Conservation (phyloP, 2,113 vertebrate genomes). For the Microcebus tavaratra region DNA sequence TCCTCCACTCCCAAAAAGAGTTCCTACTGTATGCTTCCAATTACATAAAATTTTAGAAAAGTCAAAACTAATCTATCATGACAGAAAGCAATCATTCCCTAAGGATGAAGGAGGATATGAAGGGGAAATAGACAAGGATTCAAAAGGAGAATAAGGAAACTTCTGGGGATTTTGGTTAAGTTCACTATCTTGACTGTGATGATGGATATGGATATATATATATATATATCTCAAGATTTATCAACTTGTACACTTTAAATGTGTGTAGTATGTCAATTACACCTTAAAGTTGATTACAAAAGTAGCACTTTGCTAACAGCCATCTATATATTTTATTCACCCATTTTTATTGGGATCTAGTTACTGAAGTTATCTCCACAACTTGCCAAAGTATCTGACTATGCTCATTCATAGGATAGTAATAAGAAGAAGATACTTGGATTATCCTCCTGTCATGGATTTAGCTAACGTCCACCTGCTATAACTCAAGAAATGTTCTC, state of each 20-base stretch:
- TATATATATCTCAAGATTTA: neutral
- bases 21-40: neutral
- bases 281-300: neutral
- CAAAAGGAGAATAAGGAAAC: neutral
- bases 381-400: neutral
- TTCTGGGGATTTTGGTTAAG: neutral
- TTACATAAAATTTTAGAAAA: neutral
- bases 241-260: conserved; percentile 13
- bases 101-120: neutral
- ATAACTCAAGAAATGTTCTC: neutral
- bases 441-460: neutral
- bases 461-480: neutral
- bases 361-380: conserved; percentile 20
- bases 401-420: neutral
- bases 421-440: neutral
- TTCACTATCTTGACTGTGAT: neutral
- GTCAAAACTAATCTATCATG: neutral
- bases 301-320: neutral
- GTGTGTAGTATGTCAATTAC: neutral
- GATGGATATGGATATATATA: neutral
- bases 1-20: neutral
- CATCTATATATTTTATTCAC: neutral
- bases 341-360: conserved; percentile 11
- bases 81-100: neutral
- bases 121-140: neutral